phyloP scores from a whole-genome alignment of 2,113 vertebrate species.

The Gymnogyps californianus region DNA sequence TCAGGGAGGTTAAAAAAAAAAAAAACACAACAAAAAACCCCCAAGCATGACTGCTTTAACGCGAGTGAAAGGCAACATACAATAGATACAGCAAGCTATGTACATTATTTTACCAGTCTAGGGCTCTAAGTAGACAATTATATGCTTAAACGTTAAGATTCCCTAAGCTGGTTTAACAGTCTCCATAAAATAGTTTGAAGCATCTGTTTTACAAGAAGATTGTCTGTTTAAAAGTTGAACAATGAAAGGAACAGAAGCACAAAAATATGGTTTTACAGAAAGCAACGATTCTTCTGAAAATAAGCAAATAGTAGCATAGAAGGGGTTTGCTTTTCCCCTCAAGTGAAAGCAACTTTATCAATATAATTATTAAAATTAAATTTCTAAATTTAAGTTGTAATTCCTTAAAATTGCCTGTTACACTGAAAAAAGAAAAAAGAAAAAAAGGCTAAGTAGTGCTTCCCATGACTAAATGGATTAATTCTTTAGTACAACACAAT shows the following conservation, averaged over 20 bases:
- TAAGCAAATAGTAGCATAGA: not conserved
- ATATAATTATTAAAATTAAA: slow-evolving; percentile 11
- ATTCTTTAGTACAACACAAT: slow-evolving; percentile 81
- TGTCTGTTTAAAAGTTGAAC: not conserved
- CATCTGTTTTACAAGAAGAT: not conserved
- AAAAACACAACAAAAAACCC: not conserved
- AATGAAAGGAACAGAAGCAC: slow-evolving; percentile 9
- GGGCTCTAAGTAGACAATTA: not conserved
- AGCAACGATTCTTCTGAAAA: not conserved
- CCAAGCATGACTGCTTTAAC: not conserved
- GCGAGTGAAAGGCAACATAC: not conserved
- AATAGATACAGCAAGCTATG: not conserved
- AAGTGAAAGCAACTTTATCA: not conserved
- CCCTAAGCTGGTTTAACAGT: slow-evolving; percentile 10
- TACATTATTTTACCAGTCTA: not conserved
- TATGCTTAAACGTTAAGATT: not conserved
- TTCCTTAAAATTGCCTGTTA: slow-evolving; percentile 54
- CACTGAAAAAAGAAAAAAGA: slow-evolving; percentile 14
- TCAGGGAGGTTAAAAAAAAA: not conserved
- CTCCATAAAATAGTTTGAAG: not conserved
- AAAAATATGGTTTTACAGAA: not conserved
- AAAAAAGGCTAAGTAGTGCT: slow-evolving; percentile 67
- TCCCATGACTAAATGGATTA: slow-evolving; percentile 88
- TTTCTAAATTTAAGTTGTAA: slow-evolving; percentile 18
- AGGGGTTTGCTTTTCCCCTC: not conserved